Evolutionary conservation across 2,797 vertebrate species (phyloP).

Genomic region (Carcharodon carcharias): DNA sequence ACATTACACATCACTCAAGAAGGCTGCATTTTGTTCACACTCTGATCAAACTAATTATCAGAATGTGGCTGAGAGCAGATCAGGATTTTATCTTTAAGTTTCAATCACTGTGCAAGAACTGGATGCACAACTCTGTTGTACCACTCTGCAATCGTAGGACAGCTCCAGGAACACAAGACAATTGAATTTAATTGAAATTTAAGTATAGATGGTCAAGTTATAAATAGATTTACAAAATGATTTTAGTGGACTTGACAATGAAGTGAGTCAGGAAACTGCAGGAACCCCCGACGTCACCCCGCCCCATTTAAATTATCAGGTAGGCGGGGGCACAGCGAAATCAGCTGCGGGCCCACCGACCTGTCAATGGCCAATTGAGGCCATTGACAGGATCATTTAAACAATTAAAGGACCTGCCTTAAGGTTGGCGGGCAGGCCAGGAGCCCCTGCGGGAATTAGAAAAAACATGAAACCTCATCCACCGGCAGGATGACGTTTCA

Average conservation of each 20-base stretch:
- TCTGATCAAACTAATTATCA: not conserved
- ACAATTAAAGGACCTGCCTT: too few species aligned
- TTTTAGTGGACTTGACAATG: not conserved
- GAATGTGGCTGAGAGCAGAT: not conserved
- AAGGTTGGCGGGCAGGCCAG: too few species aligned
- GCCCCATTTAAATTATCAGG: too few species aligned
- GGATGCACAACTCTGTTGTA: not conserved
- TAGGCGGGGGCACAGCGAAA: too few species aligned
- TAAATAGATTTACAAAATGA: not conserved
- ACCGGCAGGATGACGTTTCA: too few species aligned
- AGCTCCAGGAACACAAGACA: not conserved
- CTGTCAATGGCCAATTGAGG: too few species aligned
- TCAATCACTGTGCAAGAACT: not conserved
- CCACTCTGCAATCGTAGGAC: not conserved
- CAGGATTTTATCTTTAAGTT: not conserved
- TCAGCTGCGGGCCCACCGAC: too few species aligned
- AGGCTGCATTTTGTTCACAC: not conserved
- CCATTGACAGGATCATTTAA: too few species aligned
- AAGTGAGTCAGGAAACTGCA: not conserved
- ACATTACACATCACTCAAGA: not conserved
- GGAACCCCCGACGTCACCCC: too few species aligned
- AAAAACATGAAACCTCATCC: too few species aligned
- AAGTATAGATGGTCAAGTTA: not conserved
- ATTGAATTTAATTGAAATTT: not conserved
- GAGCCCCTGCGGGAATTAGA: too few species aligned